phyloP scores from a whole-genome alignment of 2,797 vertebrate species.

The Spea hammondii region DNA sequence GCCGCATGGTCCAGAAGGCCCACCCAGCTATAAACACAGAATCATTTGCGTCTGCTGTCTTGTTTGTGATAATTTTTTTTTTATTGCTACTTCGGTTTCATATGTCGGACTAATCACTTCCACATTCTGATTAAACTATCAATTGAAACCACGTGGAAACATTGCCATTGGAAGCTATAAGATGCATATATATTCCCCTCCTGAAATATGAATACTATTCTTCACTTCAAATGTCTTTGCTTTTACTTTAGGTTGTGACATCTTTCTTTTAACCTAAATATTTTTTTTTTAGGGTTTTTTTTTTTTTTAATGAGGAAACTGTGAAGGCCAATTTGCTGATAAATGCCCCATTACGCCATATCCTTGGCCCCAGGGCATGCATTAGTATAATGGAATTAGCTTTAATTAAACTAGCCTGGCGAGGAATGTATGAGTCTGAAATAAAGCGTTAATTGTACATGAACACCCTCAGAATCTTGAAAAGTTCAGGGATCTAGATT shows the following conservation, averaged over 20 bases:
- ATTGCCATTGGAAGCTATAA: slow-evolving; percentile 58
- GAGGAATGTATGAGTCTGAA: background rate
- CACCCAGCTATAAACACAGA: slow-evolving; percentile 79
- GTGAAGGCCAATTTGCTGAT: slow-evolving; percentile 14
- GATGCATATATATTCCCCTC: background rate
- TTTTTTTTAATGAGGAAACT: slow-evolving; percentile 41
- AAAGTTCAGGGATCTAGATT: slow-evolving; percentile 16
- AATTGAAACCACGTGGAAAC: slow-evolving; percentile 76
- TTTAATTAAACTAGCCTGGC: slow-evolving; percentile 40
- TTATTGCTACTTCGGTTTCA: slow-evolving; percentile 79
- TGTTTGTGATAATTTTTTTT: slow-evolving; percentile 78
- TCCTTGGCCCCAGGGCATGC: slow-evolving; percentile 40
- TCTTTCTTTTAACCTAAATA: background rate
- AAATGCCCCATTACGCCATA: slow-evolving; percentile 18
- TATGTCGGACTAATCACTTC: slow-evolving; percentile 78
- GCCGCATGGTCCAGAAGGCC: slow-evolving; percentile 69
- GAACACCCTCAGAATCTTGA: background rate
- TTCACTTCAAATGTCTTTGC: slow-evolving; percentile 54
- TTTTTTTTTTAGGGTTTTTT: background rate
- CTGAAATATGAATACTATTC: slow-evolving; percentile 25
- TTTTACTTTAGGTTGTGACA: slow-evolving; percentile 46
- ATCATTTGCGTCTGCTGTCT: slow-evolving; percentile 78
- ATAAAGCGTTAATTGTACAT: slow-evolving; percentile 8
- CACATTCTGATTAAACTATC: slow-evolving; percentile 76
- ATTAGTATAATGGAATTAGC: slow-evolving; percentile 37